A percentile compares a stretch with the other conserved stretches of the same genome.
These are phyloP conservation scores for Falcunculus frontatus DNA, from an alignment of 2,113 vertebrate genomes.

Conservation along the genomic window DNA sequence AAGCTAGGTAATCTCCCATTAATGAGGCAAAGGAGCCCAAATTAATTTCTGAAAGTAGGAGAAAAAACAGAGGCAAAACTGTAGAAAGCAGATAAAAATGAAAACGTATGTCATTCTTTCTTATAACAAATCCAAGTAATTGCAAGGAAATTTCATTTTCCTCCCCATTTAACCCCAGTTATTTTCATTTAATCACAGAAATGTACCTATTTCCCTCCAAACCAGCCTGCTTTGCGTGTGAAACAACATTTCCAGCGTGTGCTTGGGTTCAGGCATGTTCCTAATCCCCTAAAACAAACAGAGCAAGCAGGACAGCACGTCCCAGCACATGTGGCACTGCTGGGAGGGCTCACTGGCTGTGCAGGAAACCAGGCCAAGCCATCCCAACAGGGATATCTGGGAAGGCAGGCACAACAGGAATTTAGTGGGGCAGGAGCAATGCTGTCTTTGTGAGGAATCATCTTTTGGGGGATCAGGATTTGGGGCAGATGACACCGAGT, in stretches of 20 bases:
- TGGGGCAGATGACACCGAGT: not conserved
- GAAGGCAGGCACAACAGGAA: not conserved
- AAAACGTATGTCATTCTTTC: not conserved
- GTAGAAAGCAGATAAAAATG: slow-evolving; percentile 14
- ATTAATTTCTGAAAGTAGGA: not conserved
- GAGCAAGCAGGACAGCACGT: not conserved
- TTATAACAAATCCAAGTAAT: slow-evolving; percentile 30
- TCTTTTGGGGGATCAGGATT: not conserved
- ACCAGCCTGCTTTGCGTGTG: not conserved
- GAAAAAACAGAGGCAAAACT: not conserved
- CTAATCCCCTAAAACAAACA: not conserved
- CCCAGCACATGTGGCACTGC: not conserved
- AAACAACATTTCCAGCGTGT: not conserved
- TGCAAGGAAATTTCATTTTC: slow-evolving; percentile 42
- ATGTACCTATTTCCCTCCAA: not conserved
- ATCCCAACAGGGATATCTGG: not conserved
- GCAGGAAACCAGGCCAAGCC: not conserved
- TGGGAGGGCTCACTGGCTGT: not conserved
- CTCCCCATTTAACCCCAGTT: slow-evolving; percentile 36
- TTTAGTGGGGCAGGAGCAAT: not conserved
- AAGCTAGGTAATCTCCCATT: slow-evolving; percentile 11
- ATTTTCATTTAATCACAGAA: slow-evolving; percentile 51
- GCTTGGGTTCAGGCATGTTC: not conserved
- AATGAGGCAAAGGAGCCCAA: not conserved
- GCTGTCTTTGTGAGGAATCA: not conserved